Base-by-base conservation (phyloP, 2,113 vertebrate genomes). In the Panurus biarmicus region DNA sequence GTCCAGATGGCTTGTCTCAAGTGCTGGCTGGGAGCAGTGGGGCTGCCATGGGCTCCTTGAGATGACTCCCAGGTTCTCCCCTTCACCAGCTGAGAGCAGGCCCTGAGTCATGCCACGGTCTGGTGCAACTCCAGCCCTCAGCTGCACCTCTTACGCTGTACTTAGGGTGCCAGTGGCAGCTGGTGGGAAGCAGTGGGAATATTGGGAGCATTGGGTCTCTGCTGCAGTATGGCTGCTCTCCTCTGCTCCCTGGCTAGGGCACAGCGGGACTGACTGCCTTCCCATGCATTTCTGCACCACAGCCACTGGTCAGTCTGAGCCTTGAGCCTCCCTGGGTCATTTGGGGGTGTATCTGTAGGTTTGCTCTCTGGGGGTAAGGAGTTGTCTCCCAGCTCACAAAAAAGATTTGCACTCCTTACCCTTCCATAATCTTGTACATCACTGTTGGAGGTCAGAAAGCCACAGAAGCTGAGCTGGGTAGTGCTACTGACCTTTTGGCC, bases 361-460 rank as follows among this genome's bases (percentile, higher is more conserved):
- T 82, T 90, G 42, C 33, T 35, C 1, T 62, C 47, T 79, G 35
- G 19, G 24, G 12, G 10, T 51, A 6, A 87, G 62, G 18, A 58
- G 17, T 14, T 73, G 13, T 64, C 38, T 90, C 15, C n/a, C 51
- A 71, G 66, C 24, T 86, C 33, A 79, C 31, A 71, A 11, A 44
- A 12, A 53, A 24, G 15, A 12, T 44, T 23, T 57, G 36, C 23
- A 26, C 25, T 54, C 36, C 36, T 85, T 45, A 31, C 25, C 35
- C 22, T 88, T 11, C 33, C 8, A 18, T 38, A 33, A 33, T 26
- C 8, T 28, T 1, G 1, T 1, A 3, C 0, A 1, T 38, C 58
- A 25, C 25, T 61, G 25, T 28, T 3, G 4, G 36, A 40, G 36
- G 18, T 61, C 58, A 61, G 58, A 26, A 6, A 28, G 58, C 36